Percentiles rank a stretch among this genome's conserved stretches.
Conservation (phyloP, 2,888 invertebrate species). For the Heliconius cydno region DNA sequence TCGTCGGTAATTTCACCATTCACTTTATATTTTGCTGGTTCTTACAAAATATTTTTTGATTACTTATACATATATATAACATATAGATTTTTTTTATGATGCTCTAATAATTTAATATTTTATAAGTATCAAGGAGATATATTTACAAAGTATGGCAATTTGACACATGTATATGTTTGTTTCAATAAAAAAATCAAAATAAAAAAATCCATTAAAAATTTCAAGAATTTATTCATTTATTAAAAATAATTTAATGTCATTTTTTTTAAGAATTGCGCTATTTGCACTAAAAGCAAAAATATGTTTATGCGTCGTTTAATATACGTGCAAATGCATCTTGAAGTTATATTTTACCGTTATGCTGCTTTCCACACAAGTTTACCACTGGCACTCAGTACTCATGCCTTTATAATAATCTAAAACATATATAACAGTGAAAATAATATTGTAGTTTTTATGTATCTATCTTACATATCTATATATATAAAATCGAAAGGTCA, state of each 20-base stretch:
- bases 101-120: no score
- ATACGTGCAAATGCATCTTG: background rate
- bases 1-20: background rate
- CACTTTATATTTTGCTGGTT: background rate
- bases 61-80: background rate
- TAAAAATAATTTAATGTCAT: no score
- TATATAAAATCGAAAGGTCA: no score
- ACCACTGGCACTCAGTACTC: no score
- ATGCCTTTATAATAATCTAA: background rate
- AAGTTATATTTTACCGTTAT: background rate
- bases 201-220: no score
- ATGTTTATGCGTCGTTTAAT: background rate
- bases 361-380: background rate
- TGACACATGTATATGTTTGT: no score
- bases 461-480: no score
- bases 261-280: background rate
- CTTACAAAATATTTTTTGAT: background rate
- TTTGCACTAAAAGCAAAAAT: background rate
- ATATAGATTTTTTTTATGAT: no score
- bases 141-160: no score
- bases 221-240: no score
- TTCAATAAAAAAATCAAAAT: no score
- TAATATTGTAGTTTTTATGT: background rate
- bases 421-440: background rate
- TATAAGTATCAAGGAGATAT: no score